phyloP scores from a whole-genome alignment of 1,140 invertebrate species.

The Aphidius gifuensis region DNA sequence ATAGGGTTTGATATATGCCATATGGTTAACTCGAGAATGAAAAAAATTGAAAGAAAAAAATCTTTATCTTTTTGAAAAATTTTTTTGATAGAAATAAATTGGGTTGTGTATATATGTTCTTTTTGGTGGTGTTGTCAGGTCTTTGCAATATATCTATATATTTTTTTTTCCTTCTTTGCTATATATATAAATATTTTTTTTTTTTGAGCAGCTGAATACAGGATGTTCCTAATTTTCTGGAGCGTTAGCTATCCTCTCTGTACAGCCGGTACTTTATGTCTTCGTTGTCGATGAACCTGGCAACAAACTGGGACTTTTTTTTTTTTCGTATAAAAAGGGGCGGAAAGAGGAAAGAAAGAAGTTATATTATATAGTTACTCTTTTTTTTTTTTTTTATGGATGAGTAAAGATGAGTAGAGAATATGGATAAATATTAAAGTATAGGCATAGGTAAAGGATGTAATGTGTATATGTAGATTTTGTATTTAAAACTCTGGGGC shows the following conservation, averaged over 20 bases:
- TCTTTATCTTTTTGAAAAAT: too few species aligned
- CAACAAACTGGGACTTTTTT: too few species aligned
- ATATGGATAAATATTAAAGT: not conserved
- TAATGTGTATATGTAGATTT: not conserved
- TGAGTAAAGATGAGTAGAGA: conserved; percentile 5
- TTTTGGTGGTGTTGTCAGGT: too few species aligned
- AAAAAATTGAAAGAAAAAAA: too few species aligned
- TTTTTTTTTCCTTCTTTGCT: conserved; percentile 23
- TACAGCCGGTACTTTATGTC: conserved; percentile 17
- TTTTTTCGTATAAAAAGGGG: not conserved
- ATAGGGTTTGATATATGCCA: too few species aligned
- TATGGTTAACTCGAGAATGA: too few species aligned
- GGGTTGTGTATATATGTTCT: too few species aligned
- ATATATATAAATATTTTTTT: not conserved
- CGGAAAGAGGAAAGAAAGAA: conserved; percentile 11
- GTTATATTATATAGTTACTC: too few species aligned
- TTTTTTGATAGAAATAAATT: too few species aligned
- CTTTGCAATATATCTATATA: not conserved
- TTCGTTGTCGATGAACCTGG: not conserved
- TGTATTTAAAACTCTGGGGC: conserved; percentile 17
- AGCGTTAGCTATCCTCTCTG: conserved; percentile 31
- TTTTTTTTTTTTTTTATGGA: too few species aligned
- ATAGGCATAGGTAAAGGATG: not conserved
- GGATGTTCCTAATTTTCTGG: conserved; percentile 35
- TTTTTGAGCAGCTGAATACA: conserved; percentile 6